phyloP scores from a whole-genome alignment of 2,888 invertebrate species.

The Drosophila helvetica region DNA sequence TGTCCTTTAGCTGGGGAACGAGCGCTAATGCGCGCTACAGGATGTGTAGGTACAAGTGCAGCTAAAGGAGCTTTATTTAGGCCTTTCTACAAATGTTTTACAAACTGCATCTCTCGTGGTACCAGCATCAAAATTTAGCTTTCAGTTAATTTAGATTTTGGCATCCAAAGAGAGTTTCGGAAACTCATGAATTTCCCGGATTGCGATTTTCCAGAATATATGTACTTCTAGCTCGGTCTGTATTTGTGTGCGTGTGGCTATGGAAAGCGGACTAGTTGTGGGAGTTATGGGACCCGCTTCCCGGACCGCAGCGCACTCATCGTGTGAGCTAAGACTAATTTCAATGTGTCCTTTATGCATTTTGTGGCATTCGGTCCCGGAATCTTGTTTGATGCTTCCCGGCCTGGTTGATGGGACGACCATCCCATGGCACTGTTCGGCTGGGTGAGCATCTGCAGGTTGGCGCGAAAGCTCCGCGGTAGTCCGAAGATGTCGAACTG shows the following conservation, averaged over 20 bases:
- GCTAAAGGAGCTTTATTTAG: constrained; percentile 25
- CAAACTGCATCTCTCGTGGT: constrained; percentile 25
- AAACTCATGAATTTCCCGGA: constrained; percentile 16
- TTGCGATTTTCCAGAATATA: neutral
- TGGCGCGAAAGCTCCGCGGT: constrained; percentile 84
- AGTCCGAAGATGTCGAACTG: constrained; percentile 87
- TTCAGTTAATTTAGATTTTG: constrained; percentile 8
- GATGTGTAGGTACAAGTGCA: neutral
- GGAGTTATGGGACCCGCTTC: constrained; percentile 1
- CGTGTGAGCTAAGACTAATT: neutral
- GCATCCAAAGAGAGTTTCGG: constrained; percentile 30
- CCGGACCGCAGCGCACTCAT: neutral
- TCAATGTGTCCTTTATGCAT: neutral
- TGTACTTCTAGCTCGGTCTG: neutral
- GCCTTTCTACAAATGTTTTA: constrained; percentile 31
- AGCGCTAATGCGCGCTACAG: neutral
- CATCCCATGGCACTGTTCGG: constrained; percentile 90
- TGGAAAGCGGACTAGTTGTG: neutral
- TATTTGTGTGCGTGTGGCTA: neutral
- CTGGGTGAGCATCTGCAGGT: constrained; percentile 87
- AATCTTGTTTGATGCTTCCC: constrained; percentile 66
- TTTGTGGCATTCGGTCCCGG: constrained; percentile 27
- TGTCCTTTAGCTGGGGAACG: no score
- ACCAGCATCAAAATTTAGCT: constrained; percentile 9
- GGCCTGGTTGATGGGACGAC: constrained; percentile 84